Evolutionary conservation across 2,888 invertebrate genomes (phyloP).

Genomic region (Drosophila mayaguana): DNA sequence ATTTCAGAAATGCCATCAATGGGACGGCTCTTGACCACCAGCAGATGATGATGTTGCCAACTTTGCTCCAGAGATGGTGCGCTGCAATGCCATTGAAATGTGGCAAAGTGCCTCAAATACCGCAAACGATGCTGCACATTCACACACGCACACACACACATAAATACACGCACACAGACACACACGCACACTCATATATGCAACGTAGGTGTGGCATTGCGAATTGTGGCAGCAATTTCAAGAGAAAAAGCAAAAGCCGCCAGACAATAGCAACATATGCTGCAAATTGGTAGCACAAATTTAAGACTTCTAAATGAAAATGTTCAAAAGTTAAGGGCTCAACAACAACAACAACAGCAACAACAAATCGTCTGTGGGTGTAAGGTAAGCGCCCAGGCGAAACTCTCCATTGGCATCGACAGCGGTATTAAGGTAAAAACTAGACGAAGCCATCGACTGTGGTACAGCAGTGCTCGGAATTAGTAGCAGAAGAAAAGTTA

Average conservation of each 20-base stretch:
- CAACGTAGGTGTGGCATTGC: constrained; percentile 46
- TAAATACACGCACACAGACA: background rate
- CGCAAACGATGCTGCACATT: constrained; percentile 37
- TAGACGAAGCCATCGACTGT: background rate
- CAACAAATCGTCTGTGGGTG: background rate
- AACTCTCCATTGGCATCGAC: background rate
- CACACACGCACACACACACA: constrained; percentile 5
- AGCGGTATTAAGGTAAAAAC: constrained; percentile 1
- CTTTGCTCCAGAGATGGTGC: constrained; percentile 24
- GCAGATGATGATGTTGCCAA: constrained; percentile 54
- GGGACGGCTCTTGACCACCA: constrained; percentile 30
- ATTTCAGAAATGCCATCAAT: constrained; percentile 50
- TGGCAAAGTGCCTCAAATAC: constrained; percentile 52
- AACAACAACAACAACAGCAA: background rate
- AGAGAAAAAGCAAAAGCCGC: constrained; percentile 11
- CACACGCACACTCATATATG: background rate
- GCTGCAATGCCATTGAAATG: constrained; percentile 50
- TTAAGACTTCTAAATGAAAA: constrained; percentile 14
- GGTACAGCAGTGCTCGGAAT: background rate
- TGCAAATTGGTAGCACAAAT: constrained; percentile 27
- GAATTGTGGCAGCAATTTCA: constrained; percentile 23
- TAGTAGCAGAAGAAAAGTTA: constrained; percentile 1
- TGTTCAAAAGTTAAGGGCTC: constrained; percentile 20
- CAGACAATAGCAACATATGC: constrained; percentile 57
- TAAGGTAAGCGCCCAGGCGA: background rate